These are phyloP conservation scores for Eurytoma californica DNA, from an alignment of 2,888 invertebrate genomes.

Conservation along the genomic window DNA sequence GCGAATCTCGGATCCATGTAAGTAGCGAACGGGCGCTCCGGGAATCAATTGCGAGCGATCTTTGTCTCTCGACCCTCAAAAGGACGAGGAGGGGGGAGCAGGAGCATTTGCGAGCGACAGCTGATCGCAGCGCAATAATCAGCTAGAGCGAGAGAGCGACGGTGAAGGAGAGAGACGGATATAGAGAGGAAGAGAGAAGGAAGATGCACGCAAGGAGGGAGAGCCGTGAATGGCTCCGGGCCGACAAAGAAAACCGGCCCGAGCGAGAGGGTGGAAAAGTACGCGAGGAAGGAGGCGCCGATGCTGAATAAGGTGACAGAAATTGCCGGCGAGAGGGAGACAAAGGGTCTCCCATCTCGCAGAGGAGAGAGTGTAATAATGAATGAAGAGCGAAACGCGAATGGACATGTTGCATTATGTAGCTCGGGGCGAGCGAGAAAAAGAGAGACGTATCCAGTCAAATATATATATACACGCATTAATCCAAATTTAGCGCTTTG, in stretches of 20 bases:
- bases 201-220: background rate
- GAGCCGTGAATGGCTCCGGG: background rate
- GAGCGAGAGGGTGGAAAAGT: background rate
- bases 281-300: background rate
- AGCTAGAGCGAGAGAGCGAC: no score
- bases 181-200: no score
- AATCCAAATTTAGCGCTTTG: no score
- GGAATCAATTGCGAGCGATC: no score
- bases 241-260: constrained; percentile 18
- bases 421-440: background rate
- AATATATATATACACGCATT: no score
- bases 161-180: no score
- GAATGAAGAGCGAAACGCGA: background rate
- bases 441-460: background rate
- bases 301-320: constrained; percentile 24
- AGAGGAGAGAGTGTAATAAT: background rate
- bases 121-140: no score
- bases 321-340: constrained; percentile 5
- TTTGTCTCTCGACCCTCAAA: no score
- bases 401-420: background rate
- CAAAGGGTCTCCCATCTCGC: background rate
- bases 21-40: no score
- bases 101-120: no score
- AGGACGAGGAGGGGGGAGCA: no score
- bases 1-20: no score